These are phyloP conservation scores for Cynoglossus semilaevis DNA, from an alignment of 2,113 vertebrate species.

Conservation along the genomic window DNA sequence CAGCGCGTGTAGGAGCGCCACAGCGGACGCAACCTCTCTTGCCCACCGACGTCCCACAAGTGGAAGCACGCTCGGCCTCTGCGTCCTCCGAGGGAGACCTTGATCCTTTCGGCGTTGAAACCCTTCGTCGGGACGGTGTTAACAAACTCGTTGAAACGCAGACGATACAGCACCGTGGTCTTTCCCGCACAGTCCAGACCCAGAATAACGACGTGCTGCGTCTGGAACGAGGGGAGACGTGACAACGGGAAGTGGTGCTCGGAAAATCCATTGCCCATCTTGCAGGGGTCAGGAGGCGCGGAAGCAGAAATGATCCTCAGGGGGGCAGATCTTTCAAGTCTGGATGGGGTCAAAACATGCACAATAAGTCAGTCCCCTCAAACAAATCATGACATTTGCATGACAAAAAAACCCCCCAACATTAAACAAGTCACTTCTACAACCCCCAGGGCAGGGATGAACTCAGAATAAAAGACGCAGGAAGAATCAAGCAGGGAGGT, in stretches of 20 bases:
- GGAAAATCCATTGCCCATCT: conserved; percentile 93
- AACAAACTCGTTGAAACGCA: conserved; percentile 94
- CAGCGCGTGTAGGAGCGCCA: conserved; percentile 94
- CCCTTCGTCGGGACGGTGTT: conserved; percentile 95
- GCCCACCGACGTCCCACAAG: conserved; percentile 95
- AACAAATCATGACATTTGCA: conserved; percentile 35
- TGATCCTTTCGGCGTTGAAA: conserved; percentile 92
- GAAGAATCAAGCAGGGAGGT: conserved; percentile 52
- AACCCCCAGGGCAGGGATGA: conserved; percentile 24
- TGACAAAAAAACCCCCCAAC: conserved; percentile 32
- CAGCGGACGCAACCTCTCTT: conserved; percentile 91
- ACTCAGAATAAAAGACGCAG: conserved; percentile 53
- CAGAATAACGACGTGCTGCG: conserved; percentile 90
- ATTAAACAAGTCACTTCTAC: conserved; percentile 22
- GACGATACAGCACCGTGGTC: conserved; percentile 89
- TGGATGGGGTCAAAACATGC: conserved; percentile 36
- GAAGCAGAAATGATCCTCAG: no score
- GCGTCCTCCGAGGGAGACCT: conserved; percentile 80
- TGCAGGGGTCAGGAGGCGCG: no score
- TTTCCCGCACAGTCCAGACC: conserved; percentile 92
- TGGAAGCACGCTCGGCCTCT: conserved; percentile 85
- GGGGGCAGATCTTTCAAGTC: conserved; percentile 42
- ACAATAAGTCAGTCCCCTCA: conserved; percentile 46
- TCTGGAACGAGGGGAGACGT: conserved; percentile 85
- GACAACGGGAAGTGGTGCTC: conserved; percentile 84